Percentiles rank a stretch among this genome's conserved stretches.
Conservation (phyloP, 2,888 invertebrate genomes). For the Plebejus anna region DNA sequence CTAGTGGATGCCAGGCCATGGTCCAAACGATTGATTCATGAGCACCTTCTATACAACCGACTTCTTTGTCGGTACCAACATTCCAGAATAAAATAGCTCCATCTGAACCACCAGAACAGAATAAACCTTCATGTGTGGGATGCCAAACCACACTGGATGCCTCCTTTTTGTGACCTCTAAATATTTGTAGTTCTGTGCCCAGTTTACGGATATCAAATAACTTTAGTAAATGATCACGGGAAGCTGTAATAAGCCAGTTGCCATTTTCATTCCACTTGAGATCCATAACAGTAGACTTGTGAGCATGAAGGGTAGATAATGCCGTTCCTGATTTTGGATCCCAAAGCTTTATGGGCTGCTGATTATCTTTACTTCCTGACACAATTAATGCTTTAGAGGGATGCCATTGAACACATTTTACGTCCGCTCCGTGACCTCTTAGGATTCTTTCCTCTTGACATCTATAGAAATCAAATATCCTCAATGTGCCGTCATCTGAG, state of each 20-base stretch:
- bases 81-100: conserved; percentile 99
- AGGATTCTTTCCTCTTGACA: conserved; percentile 97
- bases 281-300: conserved; percentile 99
- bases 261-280: conserved; percentile 99
- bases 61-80: conserved; percentile 98
- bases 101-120: conserved; percentile 99
- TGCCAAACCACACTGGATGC: conserved; percentile 99
- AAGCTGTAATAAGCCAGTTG: conserved; percentile 99
- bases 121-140: conserved; percentile 97
- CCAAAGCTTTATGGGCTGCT: conserved; percentile 99
- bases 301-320: conserved; percentile 97
- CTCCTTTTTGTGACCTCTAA: conserved; percentile 99
- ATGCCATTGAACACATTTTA: conserved; percentile 99
- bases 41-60: conserved; percentile 98
- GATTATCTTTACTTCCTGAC: conserved; percentile 99
- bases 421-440: conserved; percentile 98
- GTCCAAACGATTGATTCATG: conserved; percentile 99
- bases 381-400: conserved; percentile 98
- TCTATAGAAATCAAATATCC: conserved; percentile 99
- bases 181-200: conserved; percentile 96
- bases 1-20: conserved; percentile 99
- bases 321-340: conserved; percentile 98
- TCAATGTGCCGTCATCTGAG: conserved; percentile 98
- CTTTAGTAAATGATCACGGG: conserved; percentile 97
- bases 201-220: conserved; percentile 98